These are phyloP conservation scores for Scrobipalpa atriplicella DNA, from an alignment of 2,888 invertebrate genomes.

Conservation along the genomic window DNA sequence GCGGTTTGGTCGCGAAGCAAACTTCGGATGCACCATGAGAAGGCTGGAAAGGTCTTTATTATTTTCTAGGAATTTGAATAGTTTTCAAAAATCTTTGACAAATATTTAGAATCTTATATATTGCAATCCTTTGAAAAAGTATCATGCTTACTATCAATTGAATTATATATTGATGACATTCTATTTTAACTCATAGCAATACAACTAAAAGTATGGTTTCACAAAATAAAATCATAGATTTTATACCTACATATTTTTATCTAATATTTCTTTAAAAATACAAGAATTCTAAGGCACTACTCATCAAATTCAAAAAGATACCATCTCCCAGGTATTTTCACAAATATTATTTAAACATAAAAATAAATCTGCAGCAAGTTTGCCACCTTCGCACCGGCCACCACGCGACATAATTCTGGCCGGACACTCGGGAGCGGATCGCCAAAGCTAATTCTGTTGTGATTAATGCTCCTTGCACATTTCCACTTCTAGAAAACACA, in stretches of 20 bases:
- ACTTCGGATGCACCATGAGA: slow-evolving; percentile 40
- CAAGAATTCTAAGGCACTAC: neutral
- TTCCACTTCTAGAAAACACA: slow-evolving; percentile 1
- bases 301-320: neutral
- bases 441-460: slow-evolving; percentile 82
- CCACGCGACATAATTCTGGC: slow-evolving; percentile 67
- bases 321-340: neutral
- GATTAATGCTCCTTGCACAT: slow-evolving; percentile 80
- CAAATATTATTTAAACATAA: neutral
- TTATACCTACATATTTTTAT: too few species aligned
- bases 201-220: too few species aligned
- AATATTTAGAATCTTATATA: too few species aligned
- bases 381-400: slow-evolving; percentile 30
- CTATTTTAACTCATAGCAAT: too few species aligned
- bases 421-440: slow-evolving; percentile 78
- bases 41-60: neutral
- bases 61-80: neutral
- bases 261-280: neutral
- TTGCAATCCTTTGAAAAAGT: neutral
- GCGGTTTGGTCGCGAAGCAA: slow-evolving; percentile 57
- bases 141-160: too few species aligned
- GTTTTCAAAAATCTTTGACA: neutral
- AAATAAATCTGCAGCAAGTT: slow-evolving; percentile 7
- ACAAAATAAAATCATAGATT: too few species aligned
- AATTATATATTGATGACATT: too few species aligned